Evolutionary conservation across 1,140 invertebrate genomes (phyloP), one percentile per base, ranked within the genome.

Genomic region (Spodoptera litura): DNA sequence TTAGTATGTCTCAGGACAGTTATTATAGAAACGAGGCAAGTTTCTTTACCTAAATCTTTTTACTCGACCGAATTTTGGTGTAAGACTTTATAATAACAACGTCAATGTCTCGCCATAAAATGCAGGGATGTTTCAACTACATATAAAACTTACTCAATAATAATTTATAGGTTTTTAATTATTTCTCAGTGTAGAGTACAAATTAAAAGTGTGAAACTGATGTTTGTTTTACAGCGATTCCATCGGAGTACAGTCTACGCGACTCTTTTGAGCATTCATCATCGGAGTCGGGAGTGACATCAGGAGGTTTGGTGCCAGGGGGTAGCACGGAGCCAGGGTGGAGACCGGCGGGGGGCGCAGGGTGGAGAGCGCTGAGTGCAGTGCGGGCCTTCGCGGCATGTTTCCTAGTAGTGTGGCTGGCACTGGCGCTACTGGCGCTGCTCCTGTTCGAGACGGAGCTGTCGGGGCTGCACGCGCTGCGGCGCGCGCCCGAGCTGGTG

Each of bases 251-350:
- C 88, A 96, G 96, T 88, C 96, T 96, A 87, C 96, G 97, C 10
- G 97, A 97, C 85, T 97, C 96, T 27, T 96, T 97, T 88, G 97
- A 97, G 82, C 97, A 97, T 88, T 97, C 97, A 52, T 97, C 97
- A 15, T 96, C 96, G 11, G 96, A 97, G 90, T 97, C 96, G 62
- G 96, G 96, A 80, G 90, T 96, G 61, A 91, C 96, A 79, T 95
- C 96, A 56, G 66, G 52, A 3, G 79, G 82, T 35, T 76, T 78
- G 44, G 90, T 70, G 83, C 88, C 74, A 51, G 68, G 38, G 13
- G 55, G 15, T 2, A 77, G 81, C 38, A 81, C 85, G 95, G 94
- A 49, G 94, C 86, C 95, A 85, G 95, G 88, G 86, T 93, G 87
- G 94, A 92, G 92, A 89, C 27, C 91, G 83, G 90, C 94, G 83